Percentiles rank a stretch among this genome's conserved stretches.
These are phyloP conservation scores for Epizoanthus rinbou DNA, from an alignment of 92 coral and sea anemone genomes.

Conservation along the genomic window DNA sequence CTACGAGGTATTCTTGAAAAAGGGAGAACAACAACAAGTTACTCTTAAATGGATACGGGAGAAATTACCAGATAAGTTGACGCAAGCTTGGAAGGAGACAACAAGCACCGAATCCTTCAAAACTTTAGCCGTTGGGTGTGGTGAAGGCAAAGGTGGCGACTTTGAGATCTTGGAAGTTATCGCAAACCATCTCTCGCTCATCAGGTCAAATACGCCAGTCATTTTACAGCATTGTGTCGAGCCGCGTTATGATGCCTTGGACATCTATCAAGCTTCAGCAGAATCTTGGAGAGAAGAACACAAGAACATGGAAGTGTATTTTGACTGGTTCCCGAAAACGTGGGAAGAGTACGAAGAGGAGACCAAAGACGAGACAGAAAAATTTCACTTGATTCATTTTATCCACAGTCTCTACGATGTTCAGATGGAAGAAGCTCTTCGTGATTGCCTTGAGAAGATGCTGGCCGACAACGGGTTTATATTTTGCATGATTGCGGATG, in stretches of 20 bases:
- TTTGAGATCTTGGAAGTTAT: neutral
- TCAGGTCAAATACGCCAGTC: neutral
- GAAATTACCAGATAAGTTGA: neutral
- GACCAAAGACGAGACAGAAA: neutral
- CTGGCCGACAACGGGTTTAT: slow-evolving; percentile 5
- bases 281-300: slow-evolving; percentile 2
- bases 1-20: slow-evolving; percentile 1
- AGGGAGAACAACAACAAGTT: neutral
- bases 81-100: neutral
- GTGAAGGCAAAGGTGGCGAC: slow-evolving; percentile 9
- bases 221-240: slow-evolving; percentile 3
- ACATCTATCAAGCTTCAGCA: neutral
- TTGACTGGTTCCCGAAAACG: slow-evolving; percentile 10
- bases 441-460: neutral
- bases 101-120: neutral
- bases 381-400: slow-evolving; percentile 24
- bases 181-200: neutral
- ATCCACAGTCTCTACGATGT: slow-evolving; percentile 9
- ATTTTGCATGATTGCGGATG: neutral
- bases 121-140: neutral
- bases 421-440: neutral
- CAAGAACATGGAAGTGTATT: neutral
- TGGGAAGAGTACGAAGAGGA: slow-evolving; percentile 22
- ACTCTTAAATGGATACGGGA: neutral
- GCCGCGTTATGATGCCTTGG: slow-evolving; percentile 9